A percentile compares a stretch with the other conserved stretches of the same genome.
These are phyloP conservation scores for Anguilla megastoma DNA, from an alignment of 2,797 vertebrate genomes.

Conservation along the genomic window DNA sequence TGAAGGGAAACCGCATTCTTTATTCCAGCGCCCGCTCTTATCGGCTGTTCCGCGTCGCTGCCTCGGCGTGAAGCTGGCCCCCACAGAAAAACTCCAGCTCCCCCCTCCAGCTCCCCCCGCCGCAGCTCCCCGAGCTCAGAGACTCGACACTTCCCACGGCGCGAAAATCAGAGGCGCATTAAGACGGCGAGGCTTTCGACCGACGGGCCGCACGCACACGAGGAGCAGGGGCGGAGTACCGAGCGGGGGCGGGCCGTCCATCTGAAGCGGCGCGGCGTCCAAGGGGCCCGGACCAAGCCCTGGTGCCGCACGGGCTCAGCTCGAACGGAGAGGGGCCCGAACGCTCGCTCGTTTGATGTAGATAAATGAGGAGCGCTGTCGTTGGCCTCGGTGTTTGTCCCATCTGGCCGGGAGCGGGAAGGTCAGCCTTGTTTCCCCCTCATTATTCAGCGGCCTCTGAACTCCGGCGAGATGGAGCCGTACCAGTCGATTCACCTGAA, in stretches of 20 bases:
- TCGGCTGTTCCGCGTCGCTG: constrained; percentile 11
- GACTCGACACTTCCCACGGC: neutral
- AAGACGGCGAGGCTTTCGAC: neutral
- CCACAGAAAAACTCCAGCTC: neutral
- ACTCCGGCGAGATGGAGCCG: constrained; percentile 2
- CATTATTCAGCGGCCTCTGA: constrained; percentile 21
- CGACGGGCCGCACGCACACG: neutral
- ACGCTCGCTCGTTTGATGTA: neutral
- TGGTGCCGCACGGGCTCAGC: neutral
- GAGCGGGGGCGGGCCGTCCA: neutral
- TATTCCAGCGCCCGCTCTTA: constrained; percentile 20
- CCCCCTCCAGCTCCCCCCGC: neutral
- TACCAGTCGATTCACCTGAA: constrained; percentile 15
- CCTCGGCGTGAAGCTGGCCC: neutral
- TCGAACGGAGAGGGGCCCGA: neutral
- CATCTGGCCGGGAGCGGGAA: constrained; percentile 3
- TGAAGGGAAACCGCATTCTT: neutral
- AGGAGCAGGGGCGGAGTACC: neutral
- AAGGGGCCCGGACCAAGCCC: neutral
- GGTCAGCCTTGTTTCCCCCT: constrained; percentile 14
- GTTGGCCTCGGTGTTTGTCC: constrained; percentile 9
- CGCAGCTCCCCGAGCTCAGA: neutral
- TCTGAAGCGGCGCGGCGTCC: neutral
- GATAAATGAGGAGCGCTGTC: neutral
- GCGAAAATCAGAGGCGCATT: neutral